A percentile compares a stretch with the other conserved stretches of the same genome.
Conservation (phyloP, 2,797 vertebrate genomes). For the Lates japonicus region DNA sequence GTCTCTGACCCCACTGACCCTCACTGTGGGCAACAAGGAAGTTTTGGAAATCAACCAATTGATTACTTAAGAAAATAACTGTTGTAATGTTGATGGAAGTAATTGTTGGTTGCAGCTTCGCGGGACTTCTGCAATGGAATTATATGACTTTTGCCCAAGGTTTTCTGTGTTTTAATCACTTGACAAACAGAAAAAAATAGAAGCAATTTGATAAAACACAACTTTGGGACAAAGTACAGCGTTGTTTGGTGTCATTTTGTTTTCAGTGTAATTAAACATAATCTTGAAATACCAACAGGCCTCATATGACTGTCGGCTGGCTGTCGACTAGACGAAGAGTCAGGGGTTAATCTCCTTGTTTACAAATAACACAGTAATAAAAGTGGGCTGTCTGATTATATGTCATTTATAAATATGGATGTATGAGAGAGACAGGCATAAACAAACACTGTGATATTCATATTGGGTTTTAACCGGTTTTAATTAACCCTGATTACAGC, state of each 20-base stretch:
- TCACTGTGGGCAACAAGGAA: too few relatives aligned
- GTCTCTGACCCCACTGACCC: background rate
- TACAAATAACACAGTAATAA: conserved; percentile 58
- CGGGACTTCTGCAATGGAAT: background rate
- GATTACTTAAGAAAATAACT: background rate
- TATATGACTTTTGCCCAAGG: too few relatives aligned
- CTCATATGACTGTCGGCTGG: background rate
- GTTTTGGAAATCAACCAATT: too few relatives aligned
- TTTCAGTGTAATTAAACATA: background rate
- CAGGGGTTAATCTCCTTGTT: conserved; percentile 73
- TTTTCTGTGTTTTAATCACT: too few relatives aligned
- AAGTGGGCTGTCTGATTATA: conserved; percentile 42
- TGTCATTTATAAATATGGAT: conserved; percentile 51
- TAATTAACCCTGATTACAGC: conserved; percentile 91
- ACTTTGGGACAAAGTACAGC: background rate
- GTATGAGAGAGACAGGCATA: conserved; percentile 37
- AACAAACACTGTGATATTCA: conserved; percentile 66
- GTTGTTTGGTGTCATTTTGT: background rate
- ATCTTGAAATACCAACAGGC: conserved; percentile 18
- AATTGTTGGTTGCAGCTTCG: background rate
- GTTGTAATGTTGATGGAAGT: background rate
- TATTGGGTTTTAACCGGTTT: conserved; percentile 87
- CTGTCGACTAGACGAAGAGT: conserved; percentile 36
- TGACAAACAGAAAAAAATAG: too few relatives aligned
- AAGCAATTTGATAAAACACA: too few relatives aligned